A percentile compares a stretch with the other conserved stretches of the same genome.
Evolutionary conservation across 2,113 vertebrate species (phyloP).

Genomic region (Gymnobelideus leadbeateri): DNA sequence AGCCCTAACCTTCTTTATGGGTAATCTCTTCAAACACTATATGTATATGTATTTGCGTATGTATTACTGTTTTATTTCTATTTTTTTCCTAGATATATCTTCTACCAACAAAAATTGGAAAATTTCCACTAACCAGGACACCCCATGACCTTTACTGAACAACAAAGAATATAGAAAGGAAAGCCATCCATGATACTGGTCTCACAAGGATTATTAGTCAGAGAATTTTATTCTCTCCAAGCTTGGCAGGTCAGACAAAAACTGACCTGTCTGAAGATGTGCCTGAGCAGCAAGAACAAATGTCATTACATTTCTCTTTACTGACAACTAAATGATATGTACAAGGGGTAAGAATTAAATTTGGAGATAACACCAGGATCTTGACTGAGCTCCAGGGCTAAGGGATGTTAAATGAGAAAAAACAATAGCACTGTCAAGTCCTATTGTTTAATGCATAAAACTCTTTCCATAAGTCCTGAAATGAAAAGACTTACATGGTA

Average conservation of each 20-base stretch:
- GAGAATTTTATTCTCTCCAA: constrained; percentile 56
- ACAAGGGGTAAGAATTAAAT: constrained; percentile 73
- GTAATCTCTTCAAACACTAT: background rate
- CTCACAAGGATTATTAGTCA: constrained; percentile 58
- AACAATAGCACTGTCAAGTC: constrained; percentile 60
- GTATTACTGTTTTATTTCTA: background rate
- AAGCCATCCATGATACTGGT: constrained; percentile 46
- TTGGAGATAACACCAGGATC: constrained; percentile 66
- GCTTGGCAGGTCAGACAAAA: constrained; percentile 62
- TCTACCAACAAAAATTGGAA: constrained; percentile 24
- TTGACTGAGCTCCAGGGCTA: constrained; percentile 48
- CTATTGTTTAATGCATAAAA: constrained; percentile 72
- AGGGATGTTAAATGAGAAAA: constrained; percentile 58
- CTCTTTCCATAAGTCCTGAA: constrained; percentile 52
- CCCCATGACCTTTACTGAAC: constrained; percentile 60
- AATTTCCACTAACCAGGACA: constrained; percentile 36
- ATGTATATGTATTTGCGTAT: background rate
- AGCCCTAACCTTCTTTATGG: too few species aligned
- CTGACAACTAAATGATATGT: constrained; percentile 68
- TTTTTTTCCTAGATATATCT: background rate
- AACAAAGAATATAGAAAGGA: constrained; percentile 52
- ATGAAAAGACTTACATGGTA: background rate
- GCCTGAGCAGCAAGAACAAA: constrained; percentile 67
- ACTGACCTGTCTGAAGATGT: constrained; percentile 63
- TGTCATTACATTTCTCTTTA: constrained; percentile 69